Evolutionary conservation across 2,113 vertebrate species (phyloP).

Genomic region (Uropsilus gracilis): DNA sequence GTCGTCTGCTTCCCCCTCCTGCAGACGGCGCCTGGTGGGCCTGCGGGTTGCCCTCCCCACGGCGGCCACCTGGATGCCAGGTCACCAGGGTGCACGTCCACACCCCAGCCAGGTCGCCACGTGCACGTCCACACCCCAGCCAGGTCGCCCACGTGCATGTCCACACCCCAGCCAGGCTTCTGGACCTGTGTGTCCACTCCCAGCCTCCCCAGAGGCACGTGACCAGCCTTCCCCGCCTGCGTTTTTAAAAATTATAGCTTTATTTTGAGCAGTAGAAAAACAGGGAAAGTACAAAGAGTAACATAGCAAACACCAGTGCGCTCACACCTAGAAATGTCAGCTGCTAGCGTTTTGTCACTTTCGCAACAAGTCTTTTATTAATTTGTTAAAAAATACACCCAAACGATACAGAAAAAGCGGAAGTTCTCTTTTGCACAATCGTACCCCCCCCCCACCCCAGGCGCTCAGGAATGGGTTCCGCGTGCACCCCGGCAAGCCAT

Average conservation of each 20-base stretch:
- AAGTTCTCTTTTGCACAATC: not conserved
- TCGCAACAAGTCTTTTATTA: not conserved
- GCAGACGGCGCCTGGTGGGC: too few relatives aligned
- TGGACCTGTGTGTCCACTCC: not conserved
- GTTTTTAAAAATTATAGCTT: not conserved
- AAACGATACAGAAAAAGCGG: not conserved
- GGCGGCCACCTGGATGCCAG: too few relatives aligned
- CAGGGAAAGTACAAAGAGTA: not conserved
- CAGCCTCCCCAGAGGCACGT: not conserved
- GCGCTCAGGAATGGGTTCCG: not conserved
- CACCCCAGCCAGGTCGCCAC: too few relatives aligned
- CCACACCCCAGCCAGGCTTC: not conserved
- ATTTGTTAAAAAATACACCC: not conserved
- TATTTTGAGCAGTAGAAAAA: conserved; percentile 11
- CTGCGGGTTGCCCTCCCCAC: too few relatives aligned
- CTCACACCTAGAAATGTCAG: not conserved
- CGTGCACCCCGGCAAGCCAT: not conserved
- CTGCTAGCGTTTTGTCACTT: not conserved
- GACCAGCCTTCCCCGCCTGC: not conserved
- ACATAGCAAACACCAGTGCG: not conserved
- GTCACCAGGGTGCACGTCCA: too few relatives aligned
- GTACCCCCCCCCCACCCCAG: not conserved
- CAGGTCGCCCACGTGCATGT: not conserved
- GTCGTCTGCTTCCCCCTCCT: too few relatives aligned
- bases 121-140: too few relatives aligned